Percentiles rank a stretch among this genome's conserved stretches.
Evolutionary conservation across 1,140 invertebrate species (phyloP).

Genomic region (Chironomus striatipennis): DNA sequence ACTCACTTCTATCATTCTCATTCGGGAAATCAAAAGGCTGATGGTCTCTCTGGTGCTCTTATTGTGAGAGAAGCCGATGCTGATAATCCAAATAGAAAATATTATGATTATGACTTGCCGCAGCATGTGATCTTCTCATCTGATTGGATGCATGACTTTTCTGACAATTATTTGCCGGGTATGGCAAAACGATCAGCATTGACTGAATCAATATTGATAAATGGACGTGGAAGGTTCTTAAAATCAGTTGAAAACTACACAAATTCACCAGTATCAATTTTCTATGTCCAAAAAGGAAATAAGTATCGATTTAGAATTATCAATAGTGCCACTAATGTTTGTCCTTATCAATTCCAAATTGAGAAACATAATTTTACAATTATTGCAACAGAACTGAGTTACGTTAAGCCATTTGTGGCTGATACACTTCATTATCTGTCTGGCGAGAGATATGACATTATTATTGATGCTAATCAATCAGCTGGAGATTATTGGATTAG

Average conservation of each 20-base stretch:
- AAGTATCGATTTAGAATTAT: conserved; percentile 50
- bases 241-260: conserved; percentile 10
- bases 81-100: conserved; percentile 33
- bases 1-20: conserved; percentile 64
- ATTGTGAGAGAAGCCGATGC: conserved; percentile 37
- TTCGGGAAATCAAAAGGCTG: conserved; percentile 44
- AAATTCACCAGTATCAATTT: conserved; percentile 27
- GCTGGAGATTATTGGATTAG: conserved; percentile 48
- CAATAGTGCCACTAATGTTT: conserved; percentile 47
- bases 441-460: conserved; percentile 20
- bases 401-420: neutral
- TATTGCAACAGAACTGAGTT: conserved; percentile 27
- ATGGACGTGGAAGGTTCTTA: conserved; percentile 42
- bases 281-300: conserved; percentile 37
- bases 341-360: conserved; percentile 46
- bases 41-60: conserved; percentile 42
- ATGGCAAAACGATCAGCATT: conserved; percentile 24
- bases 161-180: conserved; percentile 34
- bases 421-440: neutral
- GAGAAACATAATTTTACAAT: conserved; percentile 46
- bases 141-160: conserved; percentile 34
- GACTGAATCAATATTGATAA: conserved; percentile 45
- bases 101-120: conserved; percentile 39
- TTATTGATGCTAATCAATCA: neutral
- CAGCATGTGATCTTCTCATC: conserved; percentile 38